A percentile compares a stretch with the other conserved stretches of the same genome.
Conservation (phyloP, 1,140 invertebrate species). For the Oryzaephilus surinamensis region DNA sequence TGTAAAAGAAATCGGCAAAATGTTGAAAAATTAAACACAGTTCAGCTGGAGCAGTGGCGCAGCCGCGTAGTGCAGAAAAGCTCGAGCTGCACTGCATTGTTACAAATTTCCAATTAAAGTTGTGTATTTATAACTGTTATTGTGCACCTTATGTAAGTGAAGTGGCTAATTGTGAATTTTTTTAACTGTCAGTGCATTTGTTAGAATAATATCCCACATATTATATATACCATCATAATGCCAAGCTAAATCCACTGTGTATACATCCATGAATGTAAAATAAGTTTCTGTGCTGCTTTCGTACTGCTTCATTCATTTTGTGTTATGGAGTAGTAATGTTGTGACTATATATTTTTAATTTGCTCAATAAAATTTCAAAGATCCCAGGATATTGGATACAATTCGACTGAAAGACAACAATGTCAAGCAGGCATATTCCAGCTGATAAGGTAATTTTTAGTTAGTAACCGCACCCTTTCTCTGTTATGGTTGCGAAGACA, state of each 20-base stretch:
- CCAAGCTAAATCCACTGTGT: too few species aligned
- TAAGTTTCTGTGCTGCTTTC: too few species aligned
- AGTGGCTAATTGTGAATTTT: too few species aligned
- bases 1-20: slow-evolving; percentile 5
- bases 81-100: slow-evolving; percentile 9
- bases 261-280: too few species aligned
- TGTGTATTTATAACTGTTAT: too few species aligned
- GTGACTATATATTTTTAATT: slow-evolving; percentile 6
- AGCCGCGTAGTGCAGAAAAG: slow-evolving; percentile 5
- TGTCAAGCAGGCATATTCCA: slow-evolving; percentile 10
- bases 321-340: slow-evolving; percentile 9
- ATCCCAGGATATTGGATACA: slow-evolving; percentile 5
- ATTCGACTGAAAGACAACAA: slow-evolving; percentile 4
- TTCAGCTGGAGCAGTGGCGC: slow-evolving; percentile 5
- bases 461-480: slow-evolving; percentile 9
- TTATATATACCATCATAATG: too few species aligned
- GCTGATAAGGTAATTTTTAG: slow-evolving; percentile 9
- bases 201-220: too few species aligned
- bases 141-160: too few species aligned
- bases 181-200: too few species aligned
- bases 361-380: slow-evolving; percentile 4
- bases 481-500: slow-evolving; percentile 3
- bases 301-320: slow-evolving; percentile 5
- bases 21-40: slow-evolving; percentile 4
- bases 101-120: too few species aligned